Evolutionary conservation across 2,888 invertebrate genomes (phyloP), one percentile per base, ranked within the genome.

Genomic region (Leptopilina myrica): DNA sequence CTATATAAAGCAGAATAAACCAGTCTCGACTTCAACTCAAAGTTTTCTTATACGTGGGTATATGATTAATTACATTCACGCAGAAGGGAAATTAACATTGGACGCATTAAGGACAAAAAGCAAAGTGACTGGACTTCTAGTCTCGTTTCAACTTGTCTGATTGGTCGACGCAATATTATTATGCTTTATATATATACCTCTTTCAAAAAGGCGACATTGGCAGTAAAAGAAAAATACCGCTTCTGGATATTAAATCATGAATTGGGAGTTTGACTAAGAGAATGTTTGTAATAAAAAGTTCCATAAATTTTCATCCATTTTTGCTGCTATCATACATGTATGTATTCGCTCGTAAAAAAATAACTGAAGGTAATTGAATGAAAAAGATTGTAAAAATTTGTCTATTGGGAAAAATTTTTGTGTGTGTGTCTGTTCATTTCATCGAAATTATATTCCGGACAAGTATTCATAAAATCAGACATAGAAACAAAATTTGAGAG

Each of bases 1-100:
- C 62, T 62, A 62, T 62, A 20, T 20, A 20, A 20, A 49, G 62
- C 62, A 62, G 62, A 62, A 62, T 62, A 62, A 62, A 62, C 20
- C 62, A 62, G 62, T 62, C 62, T 62, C 62, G 43, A 43, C 43
- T 43, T 62, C 62, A 62, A 62, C 20, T 62, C 5, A 4, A 59
- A 59, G 1, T 59, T 62, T 62, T 62, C 62, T 62, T 49, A 49
- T 49, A 62, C 62, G 62, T 62, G 62, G 62, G 62, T 62, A 62
- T 62, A 62, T 62, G 62, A 62, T 62, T 62, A 62, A 62, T 62
- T 15, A 62, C 62, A 62, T 62, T 62, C 62, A 62, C 62, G 20
- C 62, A 62, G 62, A 62, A 62, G 62, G 62, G 62, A 62, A 62
- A 62, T 62, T 62, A 62, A 62, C 62, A 62, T 62, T 62, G 62